phyloP scores from a whole-genome alignment of 2,888 invertebrate genomes.

The Lucinisca nassula region DNA sequence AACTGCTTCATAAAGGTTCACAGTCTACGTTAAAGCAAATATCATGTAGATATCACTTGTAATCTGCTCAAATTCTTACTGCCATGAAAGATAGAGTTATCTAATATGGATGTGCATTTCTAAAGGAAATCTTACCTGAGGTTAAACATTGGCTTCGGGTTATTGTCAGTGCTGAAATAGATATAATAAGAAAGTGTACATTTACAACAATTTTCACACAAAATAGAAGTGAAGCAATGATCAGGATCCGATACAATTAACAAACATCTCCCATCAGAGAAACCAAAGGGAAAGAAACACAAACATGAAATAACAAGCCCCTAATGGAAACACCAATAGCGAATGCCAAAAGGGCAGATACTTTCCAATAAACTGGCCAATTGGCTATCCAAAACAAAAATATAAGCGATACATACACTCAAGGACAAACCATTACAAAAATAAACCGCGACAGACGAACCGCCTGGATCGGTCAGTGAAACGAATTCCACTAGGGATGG shows the following conservation, averaged over 20 bases:
- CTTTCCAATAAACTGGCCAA: no score
- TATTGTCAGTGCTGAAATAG: background rate
- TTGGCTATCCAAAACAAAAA: no score
- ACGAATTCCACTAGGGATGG: no score
- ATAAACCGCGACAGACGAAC: no score
- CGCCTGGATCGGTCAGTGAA: no score
- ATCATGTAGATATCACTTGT: background rate
- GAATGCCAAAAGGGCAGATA: no score
- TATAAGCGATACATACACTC: no score
- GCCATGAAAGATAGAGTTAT: background rate
- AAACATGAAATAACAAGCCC: background rate
- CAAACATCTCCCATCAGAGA: background rate
- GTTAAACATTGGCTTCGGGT: background rate
- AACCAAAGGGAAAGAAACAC: background rate
- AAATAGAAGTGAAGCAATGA: no score
- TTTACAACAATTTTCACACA: background rate
- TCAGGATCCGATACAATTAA: no score
- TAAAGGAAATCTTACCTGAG: background rate
- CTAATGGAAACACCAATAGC: background rate
- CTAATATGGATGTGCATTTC: background rate
- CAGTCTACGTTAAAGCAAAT: background rate
- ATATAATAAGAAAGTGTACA: background rate
- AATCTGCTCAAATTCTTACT: background rate
- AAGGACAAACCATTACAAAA: no score
- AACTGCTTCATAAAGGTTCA: background rate